Conservation (phyloP, 2,888 invertebrate genomes). For the Altica lythri region DNA sequence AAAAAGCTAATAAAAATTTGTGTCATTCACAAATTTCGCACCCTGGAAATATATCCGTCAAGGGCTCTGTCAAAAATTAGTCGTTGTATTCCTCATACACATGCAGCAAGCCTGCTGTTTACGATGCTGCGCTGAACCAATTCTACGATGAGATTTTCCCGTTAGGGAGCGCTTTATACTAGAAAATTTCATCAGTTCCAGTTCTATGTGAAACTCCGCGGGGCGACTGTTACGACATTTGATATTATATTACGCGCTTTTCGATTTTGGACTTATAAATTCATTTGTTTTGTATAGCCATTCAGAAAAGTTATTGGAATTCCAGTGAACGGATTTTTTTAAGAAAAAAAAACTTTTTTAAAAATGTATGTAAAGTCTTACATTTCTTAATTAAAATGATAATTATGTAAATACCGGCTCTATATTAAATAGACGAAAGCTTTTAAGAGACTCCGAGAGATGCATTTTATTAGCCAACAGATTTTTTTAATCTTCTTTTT, state of each 20-base stretch:
- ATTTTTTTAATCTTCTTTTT: too few relatives aligned
- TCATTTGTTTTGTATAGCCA: too few relatives aligned
- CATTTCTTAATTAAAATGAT: too few relatives aligned
- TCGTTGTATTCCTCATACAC: constrained; percentile 13
- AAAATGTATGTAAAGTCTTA: too few relatives aligned
- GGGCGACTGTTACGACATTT: constrained; percentile 18
- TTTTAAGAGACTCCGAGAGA: too few relatives aligned
- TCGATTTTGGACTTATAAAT: constrained; percentile 3
- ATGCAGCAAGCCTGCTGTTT: constrained; percentile 10
- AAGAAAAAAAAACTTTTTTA: too few relatives aligned
- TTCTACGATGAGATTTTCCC: constrained; percentile 33
- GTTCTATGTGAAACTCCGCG: constrained; percentile 25
- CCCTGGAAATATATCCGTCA: constrained; percentile 10
- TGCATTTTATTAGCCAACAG: too few relatives aligned
- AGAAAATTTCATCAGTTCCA: constrained; percentile 30
- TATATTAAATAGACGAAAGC: too few relatives aligned
- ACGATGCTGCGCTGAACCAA: constrained; percentile 34
- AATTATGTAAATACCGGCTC: too few relatives aligned
- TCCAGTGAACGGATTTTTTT: too few relatives aligned
- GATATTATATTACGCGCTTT: constrained; percentile 15
- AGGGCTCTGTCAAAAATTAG: constrained; percentile 19
- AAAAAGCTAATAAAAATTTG: too few relatives aligned
- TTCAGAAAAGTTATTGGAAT: too few relatives aligned
- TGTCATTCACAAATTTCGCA: not conserved
- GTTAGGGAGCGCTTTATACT: constrained; percentile 34